Conservation (phyloP, 1,140 invertebrate genomes). For the Palaemon carinicauda region DNA sequence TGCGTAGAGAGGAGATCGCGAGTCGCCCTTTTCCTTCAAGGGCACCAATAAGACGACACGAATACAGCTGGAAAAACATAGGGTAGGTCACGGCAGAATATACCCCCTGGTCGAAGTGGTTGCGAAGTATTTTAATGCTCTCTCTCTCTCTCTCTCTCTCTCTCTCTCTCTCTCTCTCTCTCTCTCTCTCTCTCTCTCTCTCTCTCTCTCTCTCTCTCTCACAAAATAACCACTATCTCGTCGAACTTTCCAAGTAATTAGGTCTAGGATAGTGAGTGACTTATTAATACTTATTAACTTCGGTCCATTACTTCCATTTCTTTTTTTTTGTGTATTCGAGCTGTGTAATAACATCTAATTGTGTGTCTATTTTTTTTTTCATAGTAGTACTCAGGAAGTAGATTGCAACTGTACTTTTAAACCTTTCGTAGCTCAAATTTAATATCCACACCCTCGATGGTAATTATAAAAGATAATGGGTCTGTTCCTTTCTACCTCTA, state of each 20-base stretch:
- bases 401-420: no score
- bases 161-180: background rate
- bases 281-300: no score
- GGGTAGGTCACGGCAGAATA: conserved; percentile 25
- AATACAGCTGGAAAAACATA: conserved; percentile 38
- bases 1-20: conserved; percentile 25
- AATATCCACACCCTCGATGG: no score
- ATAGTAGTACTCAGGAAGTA: no score
- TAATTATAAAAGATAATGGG: no score
- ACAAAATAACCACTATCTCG: background rate
- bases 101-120: background rate
- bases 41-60: conserved; percentile 40
- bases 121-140: background rate
- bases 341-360: no score
- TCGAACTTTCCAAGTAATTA: background rate
- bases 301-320: no score
- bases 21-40: conserved; percentile 39
- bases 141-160: background rate
- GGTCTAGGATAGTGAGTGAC: no score
- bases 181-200: background rate
- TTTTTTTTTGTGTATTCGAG: no score
- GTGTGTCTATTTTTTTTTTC: no score
- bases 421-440: no score
- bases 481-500: no score
- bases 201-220: background rate